Evolutionary conservation across 2,888 invertebrate genomes (phyloP).

Genomic region (Cryptus armator): DNA sequence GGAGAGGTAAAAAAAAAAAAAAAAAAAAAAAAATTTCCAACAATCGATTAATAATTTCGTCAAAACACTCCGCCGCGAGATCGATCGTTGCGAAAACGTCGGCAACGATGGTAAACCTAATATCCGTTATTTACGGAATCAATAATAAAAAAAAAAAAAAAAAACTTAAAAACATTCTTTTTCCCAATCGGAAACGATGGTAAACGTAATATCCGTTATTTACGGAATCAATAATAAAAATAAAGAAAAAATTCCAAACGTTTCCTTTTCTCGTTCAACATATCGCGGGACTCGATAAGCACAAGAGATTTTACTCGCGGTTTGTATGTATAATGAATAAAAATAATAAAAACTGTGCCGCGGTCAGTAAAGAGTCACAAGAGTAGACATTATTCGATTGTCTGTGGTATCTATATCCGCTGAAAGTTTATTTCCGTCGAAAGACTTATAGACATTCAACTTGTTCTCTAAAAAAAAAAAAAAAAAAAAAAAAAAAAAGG

Average conservation of each 20-base stretch:
- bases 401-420: neutral
- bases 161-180: neutral
- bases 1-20: slow-evolving; percentile 88
- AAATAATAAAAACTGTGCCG: no score
- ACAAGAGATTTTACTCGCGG: no score
- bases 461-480: neutral
- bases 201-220: neutral
- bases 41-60: slow-evolving; percentile 70
- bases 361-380: no score
- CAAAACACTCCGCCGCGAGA: neutral
- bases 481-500: neutral
- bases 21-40: slow-evolving; percentile 28
- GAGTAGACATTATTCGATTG: neutral
- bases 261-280: neutral
- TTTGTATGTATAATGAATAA: no score
- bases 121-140: neutral
- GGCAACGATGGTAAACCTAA: neutral
- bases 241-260: neutral
- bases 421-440: neutral
- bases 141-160: neutral
- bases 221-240: no score
- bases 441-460: neutral
- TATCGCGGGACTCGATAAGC: no score
- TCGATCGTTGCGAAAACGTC: neutral
- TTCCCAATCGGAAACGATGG: neutral